These are phyloP conservation scores for Diogma glabrata DNA, from an alignment of 2,888 invertebrate species.

Conservation along the genomic window DNA sequence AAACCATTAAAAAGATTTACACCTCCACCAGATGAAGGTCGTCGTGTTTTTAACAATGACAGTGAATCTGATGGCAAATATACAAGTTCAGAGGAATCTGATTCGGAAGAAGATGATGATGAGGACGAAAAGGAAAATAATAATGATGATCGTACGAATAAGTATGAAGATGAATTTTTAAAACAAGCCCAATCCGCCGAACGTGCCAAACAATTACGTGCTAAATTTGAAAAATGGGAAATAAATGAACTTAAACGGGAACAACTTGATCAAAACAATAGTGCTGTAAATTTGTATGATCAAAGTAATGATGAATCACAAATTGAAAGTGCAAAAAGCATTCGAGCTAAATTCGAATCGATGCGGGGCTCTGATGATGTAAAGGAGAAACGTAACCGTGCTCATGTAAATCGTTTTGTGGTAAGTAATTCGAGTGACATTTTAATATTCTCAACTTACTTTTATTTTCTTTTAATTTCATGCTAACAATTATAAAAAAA, in stretches of 20 bases:
- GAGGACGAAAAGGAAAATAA: constrained; percentile 38
- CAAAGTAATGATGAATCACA: constrained; percentile 58
- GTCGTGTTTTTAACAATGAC: constrained; percentile 26
- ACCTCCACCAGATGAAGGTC: constrained; percentile 65
- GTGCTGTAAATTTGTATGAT: constrained; percentile 35
- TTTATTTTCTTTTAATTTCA: no score
- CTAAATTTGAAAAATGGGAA: constrained; percentile 83
- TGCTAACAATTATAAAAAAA: no score
- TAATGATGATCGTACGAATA: constrained; percentile 32
- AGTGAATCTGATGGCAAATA: constrained; percentile 39
- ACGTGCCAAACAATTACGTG: constrained; percentile 70
- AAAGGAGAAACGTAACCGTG: constrained; percentile 40
- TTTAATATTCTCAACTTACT: not conserved
- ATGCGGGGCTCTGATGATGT: constrained; percentile 50
- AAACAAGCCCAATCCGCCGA: constrained; percentile 68
- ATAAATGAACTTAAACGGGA: constrained; percentile 50
- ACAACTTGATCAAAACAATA: constrained; percentile 36
- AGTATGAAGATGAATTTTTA: constrained; percentile 52
- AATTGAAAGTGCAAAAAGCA: constrained; percentile 76
- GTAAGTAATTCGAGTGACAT: constrained; percentile 44
- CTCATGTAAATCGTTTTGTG: constrained; percentile 85
- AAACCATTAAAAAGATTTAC: constrained; percentile 83
- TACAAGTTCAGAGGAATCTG: constrained; percentile 30
- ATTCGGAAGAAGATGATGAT: constrained; percentile 36
- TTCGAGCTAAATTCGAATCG: constrained; percentile 80